phyloP scores from a whole-genome alignment of 1,140 invertebrate species.

The Arion vulgaris region DNA sequence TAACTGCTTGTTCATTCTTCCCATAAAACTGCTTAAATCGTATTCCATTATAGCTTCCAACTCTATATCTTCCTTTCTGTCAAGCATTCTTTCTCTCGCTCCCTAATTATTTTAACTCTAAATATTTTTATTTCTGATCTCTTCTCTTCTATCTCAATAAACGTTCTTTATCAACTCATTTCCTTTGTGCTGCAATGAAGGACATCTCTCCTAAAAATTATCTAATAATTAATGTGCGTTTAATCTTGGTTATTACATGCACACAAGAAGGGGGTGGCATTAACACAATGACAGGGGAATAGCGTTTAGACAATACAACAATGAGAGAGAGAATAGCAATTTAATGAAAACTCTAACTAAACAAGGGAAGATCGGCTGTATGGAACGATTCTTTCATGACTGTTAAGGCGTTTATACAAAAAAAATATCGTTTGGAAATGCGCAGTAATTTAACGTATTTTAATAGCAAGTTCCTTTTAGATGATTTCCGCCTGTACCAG shows the following conservation, averaged over 20 bases:
- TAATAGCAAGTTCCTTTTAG: slow-evolving; percentile 39
- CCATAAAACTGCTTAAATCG: too few species aligned
- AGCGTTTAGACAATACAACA: neutral
- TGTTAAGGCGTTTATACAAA: neutral
- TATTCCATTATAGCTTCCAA: too few species aligned
- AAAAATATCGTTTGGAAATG: slow-evolving; percentile 16
- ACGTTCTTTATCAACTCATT: neutral
- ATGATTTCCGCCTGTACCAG: slow-evolving; percentile 36
- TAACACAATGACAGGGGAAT: neutral
- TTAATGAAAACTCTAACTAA: neutral
- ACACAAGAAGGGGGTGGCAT: neutral
- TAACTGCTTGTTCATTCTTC: too few species aligned
- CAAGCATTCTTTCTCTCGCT: neutral
- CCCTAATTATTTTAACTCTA: too few species aligned
- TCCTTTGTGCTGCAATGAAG: neutral
- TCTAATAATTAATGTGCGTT: slow-evolving; percentile 20
- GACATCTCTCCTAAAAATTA: neutral
- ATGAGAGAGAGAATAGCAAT: neutral
- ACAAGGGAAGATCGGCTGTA: neutral
- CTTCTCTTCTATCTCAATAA: neutral
- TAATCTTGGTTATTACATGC: slow-evolving; percentile 4
- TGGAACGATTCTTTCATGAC: neutral
- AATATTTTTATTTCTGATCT: neutral
- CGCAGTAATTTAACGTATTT: slow-evolving; percentile 49
- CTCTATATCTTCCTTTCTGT: too few species aligned